Conservation (phyloP, 1,140 invertebrate genomes). For the Probaryconus sp. region DNA sequence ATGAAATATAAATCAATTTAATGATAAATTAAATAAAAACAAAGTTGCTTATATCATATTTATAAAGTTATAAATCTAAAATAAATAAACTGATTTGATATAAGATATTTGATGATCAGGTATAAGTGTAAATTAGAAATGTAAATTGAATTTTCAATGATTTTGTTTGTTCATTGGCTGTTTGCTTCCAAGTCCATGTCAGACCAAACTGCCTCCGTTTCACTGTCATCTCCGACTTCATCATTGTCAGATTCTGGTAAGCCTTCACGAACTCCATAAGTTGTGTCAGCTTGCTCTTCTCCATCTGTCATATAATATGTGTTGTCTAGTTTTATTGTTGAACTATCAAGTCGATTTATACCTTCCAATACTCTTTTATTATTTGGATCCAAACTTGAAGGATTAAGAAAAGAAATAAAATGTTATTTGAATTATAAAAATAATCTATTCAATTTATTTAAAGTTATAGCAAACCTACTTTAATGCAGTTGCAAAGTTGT, state of each 20-base stretch:
- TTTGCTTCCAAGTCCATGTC: slow-evolving; percentile 80
- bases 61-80: no score
- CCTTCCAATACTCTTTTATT: slow-evolving; percentile 85
- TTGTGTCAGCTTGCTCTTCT: slow-evolving; percentile 79
- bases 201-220: slow-evolving; percentile 81
- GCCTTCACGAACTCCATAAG: slow-evolving; percentile 80
- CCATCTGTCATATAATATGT: slow-evolving; percentile 79
- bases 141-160: no score
- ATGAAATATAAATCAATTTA: no score
- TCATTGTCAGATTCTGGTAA: slow-evolving; percentile 77
- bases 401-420: slow-evolving; percentile 1
- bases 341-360: slow-evolving; percentile 83
- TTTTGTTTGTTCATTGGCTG: slow-evolving; percentile 69
- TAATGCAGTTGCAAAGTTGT: slow-evolving; percentile 85
- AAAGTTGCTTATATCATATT: no score
- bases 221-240: slow-evolving; percentile 80
- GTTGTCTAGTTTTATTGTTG: slow-evolving; percentile 78
- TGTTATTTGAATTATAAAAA: slow-evolving; percentile 24
- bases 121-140: neutral
- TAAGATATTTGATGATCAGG: no score
- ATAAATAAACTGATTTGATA: no score
- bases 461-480: slow-evolving; percentile 77
- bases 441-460: slow-evolving; percentile 29
- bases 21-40: no score
- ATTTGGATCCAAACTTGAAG: slow-evolving; percentile 82